Evolutionary conservation across 2,113 vertebrate genomes (phyloP).

Genomic region (Gulo gulo): DNA sequence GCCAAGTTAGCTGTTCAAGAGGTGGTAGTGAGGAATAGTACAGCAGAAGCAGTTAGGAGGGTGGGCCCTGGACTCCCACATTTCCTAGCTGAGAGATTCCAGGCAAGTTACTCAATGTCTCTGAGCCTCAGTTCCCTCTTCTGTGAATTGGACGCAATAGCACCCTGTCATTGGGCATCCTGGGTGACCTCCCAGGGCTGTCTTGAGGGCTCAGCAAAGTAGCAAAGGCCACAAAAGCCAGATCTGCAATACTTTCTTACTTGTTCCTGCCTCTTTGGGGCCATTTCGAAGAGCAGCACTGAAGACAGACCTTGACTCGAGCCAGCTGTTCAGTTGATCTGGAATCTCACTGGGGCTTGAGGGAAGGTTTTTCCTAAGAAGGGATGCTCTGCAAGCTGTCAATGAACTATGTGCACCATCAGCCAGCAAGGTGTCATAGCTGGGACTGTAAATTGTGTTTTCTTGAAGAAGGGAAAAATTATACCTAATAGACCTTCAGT

Average conservation of each 20-base stretch:
- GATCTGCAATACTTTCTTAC: not conserved
- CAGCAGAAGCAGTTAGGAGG: not conserved
- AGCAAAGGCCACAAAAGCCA: not conserved
- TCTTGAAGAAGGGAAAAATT: not conserved
- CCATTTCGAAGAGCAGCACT: not conserved
- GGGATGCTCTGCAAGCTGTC: not conserved
- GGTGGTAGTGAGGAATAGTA: not conserved
- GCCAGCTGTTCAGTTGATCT: not conserved
- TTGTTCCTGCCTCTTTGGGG: not conserved
- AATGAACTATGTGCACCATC: not conserved
- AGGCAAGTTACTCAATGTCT: not conserved
- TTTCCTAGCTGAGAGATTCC: not conserved
- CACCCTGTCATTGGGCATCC: not conserved
- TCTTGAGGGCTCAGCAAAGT: not conserved
- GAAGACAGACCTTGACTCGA: not conserved
- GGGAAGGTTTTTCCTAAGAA: slow-evolving; percentile 28
- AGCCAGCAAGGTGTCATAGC: not conserved
- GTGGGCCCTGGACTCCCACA: not conserved
- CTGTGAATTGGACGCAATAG: not conserved
- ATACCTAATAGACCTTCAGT: not conserved
- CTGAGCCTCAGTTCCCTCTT: not conserved
- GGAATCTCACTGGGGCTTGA: not conserved
- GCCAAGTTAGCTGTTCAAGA: not conserved
- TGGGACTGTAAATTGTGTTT: not conserved
- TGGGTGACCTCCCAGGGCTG: not conserved